Percentiles rank a stretch among this genome's conserved stretches.
These are phyloP conservation scores for Tringa solitaria DNA, from an alignment of 2,113 vertebrate genomes.

Conservation along the genomic window DNA sequence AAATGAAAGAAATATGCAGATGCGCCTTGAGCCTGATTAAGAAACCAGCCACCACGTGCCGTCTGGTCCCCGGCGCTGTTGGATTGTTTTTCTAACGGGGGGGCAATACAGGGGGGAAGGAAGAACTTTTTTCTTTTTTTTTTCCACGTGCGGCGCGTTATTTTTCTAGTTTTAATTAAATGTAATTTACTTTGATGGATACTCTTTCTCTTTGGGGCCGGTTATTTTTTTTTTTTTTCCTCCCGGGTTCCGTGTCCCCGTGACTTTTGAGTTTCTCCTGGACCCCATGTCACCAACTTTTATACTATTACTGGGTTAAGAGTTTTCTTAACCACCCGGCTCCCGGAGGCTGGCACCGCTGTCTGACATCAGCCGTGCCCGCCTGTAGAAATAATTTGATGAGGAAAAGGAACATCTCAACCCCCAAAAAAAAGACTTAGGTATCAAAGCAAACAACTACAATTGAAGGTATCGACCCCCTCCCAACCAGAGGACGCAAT, in stretches of 20 bases:
- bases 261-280: background rate
- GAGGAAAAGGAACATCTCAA: background rate
- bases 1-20: constrained; percentile 16
- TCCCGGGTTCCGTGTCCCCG: background rate
- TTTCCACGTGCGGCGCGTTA: background rate
- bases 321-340: background rate
- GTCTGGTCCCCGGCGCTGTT: background rate
- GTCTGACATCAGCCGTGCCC: fast-evolving
- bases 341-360: fast-evolving
- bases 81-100: background rate
- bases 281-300: background rate
- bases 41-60: background rate
- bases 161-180: background rate
- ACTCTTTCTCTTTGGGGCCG: background rate
- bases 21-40: background rate
- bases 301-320: background rate
- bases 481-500: background rate
- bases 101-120: background rate
- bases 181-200: background rate
- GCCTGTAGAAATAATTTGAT: background rate
- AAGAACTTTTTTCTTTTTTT: background rate
- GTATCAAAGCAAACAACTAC: background rate
- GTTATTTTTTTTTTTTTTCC: background rate
- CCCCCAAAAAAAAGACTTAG: no score
- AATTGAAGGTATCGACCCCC: background rate